A percentile compares a stretch with the other conserved stretches of the same genome.
phyloP scores from a whole-genome alignment of 2,888 invertebrate species.

The Chloroclystis v-ata region DNA sequence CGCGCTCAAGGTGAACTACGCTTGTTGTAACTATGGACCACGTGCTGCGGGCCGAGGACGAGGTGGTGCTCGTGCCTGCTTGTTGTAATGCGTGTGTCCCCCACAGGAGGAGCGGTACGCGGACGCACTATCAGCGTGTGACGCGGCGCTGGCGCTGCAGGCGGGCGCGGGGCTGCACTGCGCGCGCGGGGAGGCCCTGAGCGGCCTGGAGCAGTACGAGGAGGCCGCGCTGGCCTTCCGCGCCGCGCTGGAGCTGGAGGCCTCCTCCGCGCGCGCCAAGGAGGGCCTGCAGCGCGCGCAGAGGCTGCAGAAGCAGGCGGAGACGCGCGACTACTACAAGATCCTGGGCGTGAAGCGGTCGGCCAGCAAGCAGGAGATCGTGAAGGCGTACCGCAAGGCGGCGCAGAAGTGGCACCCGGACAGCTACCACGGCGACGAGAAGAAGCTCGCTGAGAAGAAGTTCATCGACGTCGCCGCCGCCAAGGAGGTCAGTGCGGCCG shows the following conservation, averaged over 20 bases:
- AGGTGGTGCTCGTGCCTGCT: slow-evolving; percentile 85
- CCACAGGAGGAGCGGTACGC: slow-evolving; percentile 84
- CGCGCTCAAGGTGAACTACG: no score
- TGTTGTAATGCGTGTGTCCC: no score
- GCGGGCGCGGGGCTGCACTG: slow-evolving; percentile 88
- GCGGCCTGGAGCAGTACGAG: slow-evolving; percentile 93
- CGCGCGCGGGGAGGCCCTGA: slow-evolving; percentile 94
- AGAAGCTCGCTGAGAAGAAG: slow-evolving; percentile 96
- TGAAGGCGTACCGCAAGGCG: slow-evolving; percentile 96
- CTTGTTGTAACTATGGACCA: no score
- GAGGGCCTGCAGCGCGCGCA: slow-evolving; percentile 93
- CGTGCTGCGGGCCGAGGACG: slow-evolving; percentile 83
- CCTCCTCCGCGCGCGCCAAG: slow-evolving; percentile 87
- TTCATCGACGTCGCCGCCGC: slow-evolving; percentile 99
- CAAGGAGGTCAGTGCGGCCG: slow-evolving; percentile 86
- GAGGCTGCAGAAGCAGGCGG: slow-evolving; percentile 93
- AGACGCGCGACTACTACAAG: slow-evolving; percentile 97
- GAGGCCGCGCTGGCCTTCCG: slow-evolving; percentile 94
- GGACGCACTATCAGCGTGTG: slow-evolving; percentile 80
- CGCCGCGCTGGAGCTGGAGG: slow-evolving; percentile 90
- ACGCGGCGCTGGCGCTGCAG: slow-evolving; percentile 85
- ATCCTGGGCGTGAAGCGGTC: slow-evolving; percentile 93
- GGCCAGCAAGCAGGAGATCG: slow-evolving; percentile 94
- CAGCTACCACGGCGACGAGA: slow-evolving; percentile 92
- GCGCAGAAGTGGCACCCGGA: slow-evolving; percentile 99